Percentiles rank a stretch among this genome's conserved stretches.
These are phyloP conservation scores for Mactra quadrangularis DNA, from an alignment of 1,140 invertebrate genomes.

Conservation along the genomic window DNA sequence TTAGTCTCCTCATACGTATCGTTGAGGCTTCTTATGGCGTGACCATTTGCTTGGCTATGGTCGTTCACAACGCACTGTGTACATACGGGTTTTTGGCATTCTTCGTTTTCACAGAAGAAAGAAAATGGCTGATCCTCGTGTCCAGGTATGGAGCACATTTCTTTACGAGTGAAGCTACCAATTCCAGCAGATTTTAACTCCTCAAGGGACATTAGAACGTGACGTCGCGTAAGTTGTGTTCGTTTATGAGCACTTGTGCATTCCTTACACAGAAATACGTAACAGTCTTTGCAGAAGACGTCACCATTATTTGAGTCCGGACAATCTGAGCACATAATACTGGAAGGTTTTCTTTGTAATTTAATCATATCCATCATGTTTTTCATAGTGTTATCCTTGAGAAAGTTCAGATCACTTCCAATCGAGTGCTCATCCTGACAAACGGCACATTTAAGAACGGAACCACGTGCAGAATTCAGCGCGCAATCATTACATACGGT, in stretches of 20 bases:
- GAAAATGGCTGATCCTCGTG: slow-evolving; percentile 61
- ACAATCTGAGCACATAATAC: slow-evolving; percentile 56
- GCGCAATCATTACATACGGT: slow-evolving; percentile 58
- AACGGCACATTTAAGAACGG: slow-evolving; percentile 18
- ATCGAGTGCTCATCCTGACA: slow-evolving; percentile 43
- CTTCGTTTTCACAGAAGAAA: slow-evolving; percentile 50
- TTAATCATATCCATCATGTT: slow-evolving; percentile 61
- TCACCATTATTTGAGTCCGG: slow-evolving; percentile 52
- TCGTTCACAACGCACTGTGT: slow-evolving; percentile 46
- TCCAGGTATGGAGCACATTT: slow-evolving; percentile 48
- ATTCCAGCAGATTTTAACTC: slow-evolving; percentile 50
- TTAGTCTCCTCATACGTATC: slow-evolving; percentile 56
- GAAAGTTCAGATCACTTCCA: slow-evolving; percentile 38
- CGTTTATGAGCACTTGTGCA: slow-evolving; percentile 58
- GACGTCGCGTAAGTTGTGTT: slow-evolving; percentile 49
- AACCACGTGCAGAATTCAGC: slow-evolving; percentile 41
- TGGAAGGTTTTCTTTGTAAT: slow-evolving; percentile 49
- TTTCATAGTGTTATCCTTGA: slow-evolving; percentile 44
- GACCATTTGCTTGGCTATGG: slow-evolving; percentile 46
- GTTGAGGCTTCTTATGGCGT: slow-evolving; percentile 53
- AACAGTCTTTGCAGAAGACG: slow-evolving; percentile 59
- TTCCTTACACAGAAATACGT: slow-evolving; percentile 57
- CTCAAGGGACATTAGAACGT: slow-evolving; percentile 43
- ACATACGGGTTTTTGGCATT: slow-evolving; percentile 56
- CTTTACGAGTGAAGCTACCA: slow-evolving; percentile 52